Base-by-base conservation (phyloP, 2,888 invertebrate genomes). In the Trypoxylon attenuatum region DNA sequence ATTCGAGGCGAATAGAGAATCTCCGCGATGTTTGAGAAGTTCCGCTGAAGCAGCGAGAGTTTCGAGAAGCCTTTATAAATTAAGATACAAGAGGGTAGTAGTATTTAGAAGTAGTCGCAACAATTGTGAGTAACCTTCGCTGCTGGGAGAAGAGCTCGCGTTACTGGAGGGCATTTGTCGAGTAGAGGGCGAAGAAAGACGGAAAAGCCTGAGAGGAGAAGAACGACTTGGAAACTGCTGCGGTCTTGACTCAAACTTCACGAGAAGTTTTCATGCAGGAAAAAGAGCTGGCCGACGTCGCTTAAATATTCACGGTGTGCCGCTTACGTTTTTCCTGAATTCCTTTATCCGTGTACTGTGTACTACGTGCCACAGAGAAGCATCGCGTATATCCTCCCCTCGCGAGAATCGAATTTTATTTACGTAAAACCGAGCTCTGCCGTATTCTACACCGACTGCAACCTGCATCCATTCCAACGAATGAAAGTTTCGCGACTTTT, bases 251-350 rank as follows among this genome's bases (percentile, higher is more conserved):
- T 46, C 22, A 2, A 42, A n/a, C 39, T 45, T 52, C 6, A 23
- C 42, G 23, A 38, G 58, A 67, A 52, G 29, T 55, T 55, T 8
- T 6, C 16, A 10, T 6, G 15, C n/a, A 6, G n/a, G n/a, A 29
- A 23, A 38, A 29, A 27, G 1, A 19, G 27, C 38, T 39, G 18
- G 21, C 15, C 23, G 27, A 21, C n/a, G 18, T 45, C 55, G 50
- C 51, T 67, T 59, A 69, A 69, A 63, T 63, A 67, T 69, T 55
- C 63, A 52, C 49, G 16, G 57, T 49, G 50, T 29, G 43, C 22
- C 57, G 50, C 39, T 50, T 46, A 50, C 39, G 25, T 53, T 63
- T 59, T 51, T 8, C 55, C 19, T 29, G 49, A 45, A 64, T 67
- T 47, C 41, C 42, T 67, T 64, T 52, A 43, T 52, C 43, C 23